Percentiles rank a stretch among this genome's conserved stretches.
These are phyloP conservation scores for Falco novaeseelandiae DNA, from an alignment of 2,797 vertebrate species.

Conservation along the genomic window DNA sequence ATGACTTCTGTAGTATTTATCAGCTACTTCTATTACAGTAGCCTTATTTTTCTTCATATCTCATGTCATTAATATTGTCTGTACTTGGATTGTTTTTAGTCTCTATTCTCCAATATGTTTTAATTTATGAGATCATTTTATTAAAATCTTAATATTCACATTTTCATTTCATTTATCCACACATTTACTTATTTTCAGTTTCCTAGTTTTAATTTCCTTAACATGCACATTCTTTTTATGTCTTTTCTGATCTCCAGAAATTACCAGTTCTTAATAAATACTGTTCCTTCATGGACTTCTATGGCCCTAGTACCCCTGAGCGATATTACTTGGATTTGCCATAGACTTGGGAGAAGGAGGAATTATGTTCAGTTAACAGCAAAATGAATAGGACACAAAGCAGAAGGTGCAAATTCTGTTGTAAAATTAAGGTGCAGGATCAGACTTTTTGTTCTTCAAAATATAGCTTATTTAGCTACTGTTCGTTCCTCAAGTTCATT, in stretches of 20 bases:
- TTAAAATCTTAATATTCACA: not conserved
- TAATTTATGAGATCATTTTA: not conserved
- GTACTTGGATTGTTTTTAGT: not conserved
- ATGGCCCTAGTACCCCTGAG: not conserved
- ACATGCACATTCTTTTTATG: not conserved
- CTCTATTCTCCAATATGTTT: not conserved
- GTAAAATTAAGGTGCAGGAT: not conserved
- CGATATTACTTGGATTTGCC: not conserved
- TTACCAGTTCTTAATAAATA: not conserved
- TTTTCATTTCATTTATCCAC: not conserved
- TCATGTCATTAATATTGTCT: not conserved
- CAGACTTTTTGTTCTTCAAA: not conserved
- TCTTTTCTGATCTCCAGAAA: not conserved
- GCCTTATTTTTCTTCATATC: not conserved
- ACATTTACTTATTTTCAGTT: not conserved
- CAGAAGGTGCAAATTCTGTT: not conserved
- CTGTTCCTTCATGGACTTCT: not conserved
- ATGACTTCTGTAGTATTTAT: not conserved
- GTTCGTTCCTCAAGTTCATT: not conserved
- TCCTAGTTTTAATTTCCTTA: not conserved
- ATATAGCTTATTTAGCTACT: not conserved
- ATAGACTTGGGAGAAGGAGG: not conserved
- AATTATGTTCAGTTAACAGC: not conserved
- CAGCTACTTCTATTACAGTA: not conserved
- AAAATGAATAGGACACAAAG: not conserved